Percentiles rank a stretch among this genome's conserved stretches.
These are phyloP conservation scores for Melanostoma mellinum DNA, from an alignment of 2,888 invertebrate species.

Conservation along the genomic window DNA sequence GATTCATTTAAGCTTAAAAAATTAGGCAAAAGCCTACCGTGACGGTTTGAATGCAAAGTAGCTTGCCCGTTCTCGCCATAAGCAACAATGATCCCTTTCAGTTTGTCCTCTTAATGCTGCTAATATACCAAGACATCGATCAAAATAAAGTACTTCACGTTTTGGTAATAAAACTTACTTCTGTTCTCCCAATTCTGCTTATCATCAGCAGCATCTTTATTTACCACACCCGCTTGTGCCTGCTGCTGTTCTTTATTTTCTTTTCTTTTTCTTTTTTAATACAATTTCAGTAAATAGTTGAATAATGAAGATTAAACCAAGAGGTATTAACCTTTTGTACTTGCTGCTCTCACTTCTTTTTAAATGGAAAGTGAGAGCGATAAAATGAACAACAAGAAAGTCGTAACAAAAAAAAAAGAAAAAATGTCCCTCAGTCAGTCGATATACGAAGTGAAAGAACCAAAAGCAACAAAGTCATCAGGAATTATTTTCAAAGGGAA, in stretches of 20 bases:
- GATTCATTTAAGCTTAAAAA: conserved; percentile 27
- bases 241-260: neutral
- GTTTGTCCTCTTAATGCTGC: conserved; percentile 43
- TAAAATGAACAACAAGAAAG: conserved; percentile 43
- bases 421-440: conserved; percentile 19
- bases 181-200: conserved; percentile 52
- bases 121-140: conserved; percentile 57
- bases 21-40: conserved; percentile 20
- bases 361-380: conserved; percentile 34
- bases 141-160: conserved; percentile 67
- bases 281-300: conserved; percentile 62
- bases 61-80: neutral
- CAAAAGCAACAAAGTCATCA: conserved; percentile 53
- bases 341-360: neutral
- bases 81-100: conserved; percentile 41
- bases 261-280: conserved; percentile 5
- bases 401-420: conserved; percentile 23
- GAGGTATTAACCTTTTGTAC: conserved; percentile 61
- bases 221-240: conserved; percentile 11
- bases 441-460: conserved; percentile 6
- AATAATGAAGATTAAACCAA: conserved; percentile 62
- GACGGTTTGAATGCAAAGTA: conserved; percentile 34
- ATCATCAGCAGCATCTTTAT: conserved; percentile 46
- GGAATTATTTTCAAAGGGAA: conserved; percentile 48
- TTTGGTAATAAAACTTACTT: conserved; percentile 52